Percentiles rank a stretch among this genome's conserved stretches.
phyloP scores from a whole-genome alignment of 2,113 vertebrate genomes.

The Daubentonia madagascariensis region DNA sequence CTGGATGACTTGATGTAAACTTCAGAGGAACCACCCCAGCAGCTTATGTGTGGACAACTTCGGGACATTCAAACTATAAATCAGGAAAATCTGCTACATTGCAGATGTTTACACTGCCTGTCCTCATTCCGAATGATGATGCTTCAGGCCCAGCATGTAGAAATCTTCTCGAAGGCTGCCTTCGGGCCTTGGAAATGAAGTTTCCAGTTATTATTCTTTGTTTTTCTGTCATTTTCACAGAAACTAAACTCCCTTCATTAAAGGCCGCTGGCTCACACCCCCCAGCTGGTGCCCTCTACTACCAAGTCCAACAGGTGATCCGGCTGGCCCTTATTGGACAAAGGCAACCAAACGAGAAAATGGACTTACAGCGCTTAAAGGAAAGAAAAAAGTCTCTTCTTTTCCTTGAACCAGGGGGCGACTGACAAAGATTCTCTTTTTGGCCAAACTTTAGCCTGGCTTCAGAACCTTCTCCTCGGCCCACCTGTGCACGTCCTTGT shows the following conservation, averaged over 20 bases:
- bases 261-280: background rate
- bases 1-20: too few species aligned
- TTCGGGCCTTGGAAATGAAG: background rate
- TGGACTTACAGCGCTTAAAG: background rate
- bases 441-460: background rate
- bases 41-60: background rate
- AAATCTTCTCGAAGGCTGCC: background rate
- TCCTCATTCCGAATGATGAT: background rate
- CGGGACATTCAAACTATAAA: background rate
- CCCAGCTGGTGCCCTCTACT: background rate
- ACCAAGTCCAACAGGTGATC: background rate
- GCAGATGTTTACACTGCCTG: background rate
- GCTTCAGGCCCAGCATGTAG: background rate
- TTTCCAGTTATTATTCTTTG: background rate
- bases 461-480: too few species aligned
- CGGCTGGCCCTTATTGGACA: background rate
- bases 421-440: background rate
- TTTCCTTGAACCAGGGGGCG: background rate
- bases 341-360: background rate
- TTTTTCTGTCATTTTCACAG: background rate
- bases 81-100: background rate
- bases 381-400: background rate
- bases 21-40: background rate
- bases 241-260: background rate
- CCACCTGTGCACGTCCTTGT: too few species aligned